A percentile compares a stretch with the other conserved stretches of the same genome.
Evolutionary conservation across 2,113 vertebrate species (phyloP).

Genomic region (Lasiurus borealis): DNA sequence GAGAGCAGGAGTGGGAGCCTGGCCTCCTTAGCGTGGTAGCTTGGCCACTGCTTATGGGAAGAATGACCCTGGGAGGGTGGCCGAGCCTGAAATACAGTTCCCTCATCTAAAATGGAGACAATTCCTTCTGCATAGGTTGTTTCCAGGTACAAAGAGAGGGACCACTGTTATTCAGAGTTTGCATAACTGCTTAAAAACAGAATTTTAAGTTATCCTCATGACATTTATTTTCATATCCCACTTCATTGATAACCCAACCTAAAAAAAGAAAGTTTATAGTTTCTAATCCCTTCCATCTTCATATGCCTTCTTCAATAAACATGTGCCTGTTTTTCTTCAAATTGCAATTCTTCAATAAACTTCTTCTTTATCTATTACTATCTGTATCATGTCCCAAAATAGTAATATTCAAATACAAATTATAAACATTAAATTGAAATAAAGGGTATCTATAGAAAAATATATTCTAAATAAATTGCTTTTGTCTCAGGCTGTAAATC

Average conservation of each 20-base stretch:
- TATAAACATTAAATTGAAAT: conserved; percentile 54
- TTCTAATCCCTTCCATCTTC: conserved; percentile 4
- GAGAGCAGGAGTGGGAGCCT: background rate
- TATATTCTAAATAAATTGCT: conserved; percentile 46
- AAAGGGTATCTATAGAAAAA: background rate
- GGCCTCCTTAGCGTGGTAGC: too few relatives aligned
- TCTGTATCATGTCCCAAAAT: background rate
- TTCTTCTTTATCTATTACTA: background rate
- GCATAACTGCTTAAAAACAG: conserved; percentile 13
- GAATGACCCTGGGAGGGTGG: background rate
- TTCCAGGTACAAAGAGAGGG: background rate
- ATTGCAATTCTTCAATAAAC: conserved; percentile 28
- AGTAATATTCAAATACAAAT: conserved; percentile 11
- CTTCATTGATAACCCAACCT: conserved; percentile 41
- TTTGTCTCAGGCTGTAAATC: background rate
- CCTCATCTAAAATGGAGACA: conserved; percentile 39
- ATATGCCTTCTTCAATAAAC: conserved; percentile 22
- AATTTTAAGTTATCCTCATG: background rate
- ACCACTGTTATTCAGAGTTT: background rate
- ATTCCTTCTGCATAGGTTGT: background rate
- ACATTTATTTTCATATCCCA: conserved; percentile 6
- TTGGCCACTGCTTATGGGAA: background rate
- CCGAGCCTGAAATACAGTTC: background rate
- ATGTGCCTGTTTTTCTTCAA: conserved; percentile 28
- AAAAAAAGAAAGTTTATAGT: background rate